Percentiles rank a stretch among this genome's conserved stretches.
Conservation (phyloP, 2,113 vertebrate genomes). For the Cephalopterus ornatus region DNA sequence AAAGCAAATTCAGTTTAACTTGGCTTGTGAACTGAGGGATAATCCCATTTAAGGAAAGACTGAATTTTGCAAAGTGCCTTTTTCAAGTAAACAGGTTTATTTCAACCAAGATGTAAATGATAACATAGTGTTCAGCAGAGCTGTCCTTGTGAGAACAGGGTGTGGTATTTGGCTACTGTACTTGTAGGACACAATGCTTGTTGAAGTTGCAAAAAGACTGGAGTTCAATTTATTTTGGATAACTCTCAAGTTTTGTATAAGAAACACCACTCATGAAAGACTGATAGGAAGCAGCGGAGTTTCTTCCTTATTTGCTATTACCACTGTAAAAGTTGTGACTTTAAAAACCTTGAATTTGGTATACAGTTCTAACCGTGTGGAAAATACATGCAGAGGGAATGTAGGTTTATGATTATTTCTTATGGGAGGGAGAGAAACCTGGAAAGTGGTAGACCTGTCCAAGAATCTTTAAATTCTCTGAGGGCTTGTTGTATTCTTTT, state of each 20-base stretch:
- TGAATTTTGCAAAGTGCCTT: not conserved
- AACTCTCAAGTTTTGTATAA: not conserved
- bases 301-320: not conserved
- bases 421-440: not conserved
- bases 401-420: not conserved
- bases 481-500: not conserved
- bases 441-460: not conserved
- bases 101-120: not conserved
- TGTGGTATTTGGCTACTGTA: not conserved
- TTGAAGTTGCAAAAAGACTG: not conserved
- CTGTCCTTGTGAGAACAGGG: not conserved
- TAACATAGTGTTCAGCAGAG: not conserved
- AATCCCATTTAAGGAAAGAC: not conserved
- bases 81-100: not conserved
- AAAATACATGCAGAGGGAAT: not conserved
- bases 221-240: not conserved
- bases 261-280: not conserved
- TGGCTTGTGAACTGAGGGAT: not conserved
- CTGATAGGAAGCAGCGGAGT: not conserved
- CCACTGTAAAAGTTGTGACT: not conserved
- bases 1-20: not conserved
- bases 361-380: not conserved
- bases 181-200: not conserved
- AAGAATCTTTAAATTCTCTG: not conserved
- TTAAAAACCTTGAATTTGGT: not conserved